phyloP scores from a whole-genome alignment of 2,113 vertebrate genomes.

The Pseudorectes ferrugineus region DNA sequence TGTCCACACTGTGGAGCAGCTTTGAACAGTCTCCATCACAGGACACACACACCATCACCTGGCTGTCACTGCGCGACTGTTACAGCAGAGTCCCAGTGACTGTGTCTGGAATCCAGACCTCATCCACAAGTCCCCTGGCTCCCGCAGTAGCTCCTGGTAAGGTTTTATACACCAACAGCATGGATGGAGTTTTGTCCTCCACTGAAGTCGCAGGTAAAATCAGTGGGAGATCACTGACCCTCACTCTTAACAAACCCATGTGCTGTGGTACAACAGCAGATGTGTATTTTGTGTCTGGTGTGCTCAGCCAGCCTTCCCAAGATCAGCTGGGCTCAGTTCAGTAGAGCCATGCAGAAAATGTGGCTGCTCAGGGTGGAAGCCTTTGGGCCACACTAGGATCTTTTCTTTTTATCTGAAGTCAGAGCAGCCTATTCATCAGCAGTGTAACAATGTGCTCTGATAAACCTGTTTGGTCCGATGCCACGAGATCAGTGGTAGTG shows the following conservation, averaged over 20 bases:
- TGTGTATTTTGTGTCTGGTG: neutral
- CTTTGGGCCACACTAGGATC: neutral
- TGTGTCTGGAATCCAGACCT: neutral
- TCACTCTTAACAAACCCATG: neutral
- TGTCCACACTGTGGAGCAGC: neutral
- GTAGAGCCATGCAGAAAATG: neutral
- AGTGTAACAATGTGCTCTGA: neutral
- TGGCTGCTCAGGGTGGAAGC: neutral
- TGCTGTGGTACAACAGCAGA: neutral
- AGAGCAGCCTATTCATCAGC: neutral
- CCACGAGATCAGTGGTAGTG: neutral
- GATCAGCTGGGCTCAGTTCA: neutral
- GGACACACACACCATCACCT: neutral
- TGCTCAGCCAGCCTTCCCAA: neutral
- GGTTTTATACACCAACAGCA: neutral
- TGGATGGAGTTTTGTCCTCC: accelerated
- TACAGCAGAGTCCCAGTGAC: neutral
- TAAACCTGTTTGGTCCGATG: neutral
- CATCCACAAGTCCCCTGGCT: neutral
- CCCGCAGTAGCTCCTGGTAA: accelerated
- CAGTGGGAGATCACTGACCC: neutral
- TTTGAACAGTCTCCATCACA: neutral
- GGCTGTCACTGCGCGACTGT: neutral
- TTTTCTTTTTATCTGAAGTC: neutral
- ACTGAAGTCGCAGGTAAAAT: neutral